Base-by-base conservation (phyloP, 2,888 invertebrate species). In the Frankliniella intonsa region DNA sequence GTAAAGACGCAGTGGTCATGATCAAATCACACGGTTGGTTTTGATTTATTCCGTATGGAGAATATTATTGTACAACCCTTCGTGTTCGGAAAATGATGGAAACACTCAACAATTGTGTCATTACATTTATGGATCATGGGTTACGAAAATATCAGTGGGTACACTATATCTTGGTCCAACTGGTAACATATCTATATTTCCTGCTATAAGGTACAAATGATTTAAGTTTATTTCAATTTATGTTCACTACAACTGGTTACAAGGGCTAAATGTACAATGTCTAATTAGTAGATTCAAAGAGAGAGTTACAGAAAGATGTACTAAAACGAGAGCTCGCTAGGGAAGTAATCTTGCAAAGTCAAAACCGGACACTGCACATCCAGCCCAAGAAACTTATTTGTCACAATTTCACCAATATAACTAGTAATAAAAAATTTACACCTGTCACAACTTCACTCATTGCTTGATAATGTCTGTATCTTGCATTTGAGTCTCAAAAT, bases 201-300 rank as follows among this genome's bases (percentile, higher is more conserved):
- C 69, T 1, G 22, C 69, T n/a, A 69, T 69, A 69, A 69, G 69
- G 69, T 69, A 69, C 69, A 9, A 38, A 38, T 69, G 22, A 69
- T 69, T 19, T 69, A n/a, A 22, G 69, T 69, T 22, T 22, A n/a
- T 22, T 69, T 69, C 62, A 62, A 38, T 2, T 55, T 55, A 14
- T 55, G 12, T 55, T 55, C 22, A 69, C n/a, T n/a, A 22, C 69
- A 22, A n/a, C 22, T 22, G n/a, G 22, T 69, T n/a, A 69, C n/a
- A 22, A 69, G 69, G 69, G 69, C 69, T 69, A 69, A 69, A 69
- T 69, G 69, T 69, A 69, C 69, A 69, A 69, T 69, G 69, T 22
- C 69, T 69, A 69, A 69, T 69, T 69, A 11, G 17, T 55, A 55
- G 17, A 55, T 55, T 12, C 55, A 55, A 14, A 17, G 2, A 62